phyloP scores from a whole-genome alignment of 2,797 vertebrate genomes.

The Liasis olivaceus region DNA sequence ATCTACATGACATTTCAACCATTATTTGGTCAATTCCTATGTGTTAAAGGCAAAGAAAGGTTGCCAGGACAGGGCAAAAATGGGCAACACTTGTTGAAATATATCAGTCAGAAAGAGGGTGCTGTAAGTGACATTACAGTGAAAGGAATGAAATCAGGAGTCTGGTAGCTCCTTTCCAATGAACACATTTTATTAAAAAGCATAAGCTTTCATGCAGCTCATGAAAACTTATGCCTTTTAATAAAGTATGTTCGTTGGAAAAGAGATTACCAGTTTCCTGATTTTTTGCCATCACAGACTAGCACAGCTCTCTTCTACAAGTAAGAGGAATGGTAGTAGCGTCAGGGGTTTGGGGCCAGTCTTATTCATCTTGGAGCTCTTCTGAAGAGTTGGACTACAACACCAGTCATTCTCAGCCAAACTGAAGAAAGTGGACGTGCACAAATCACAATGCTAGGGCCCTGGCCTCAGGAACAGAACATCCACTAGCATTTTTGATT shows the following conservation, averaged over 20 bases:
- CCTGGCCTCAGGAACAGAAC: not conserved
- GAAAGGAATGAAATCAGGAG: not conserved
- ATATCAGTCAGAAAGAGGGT: not conserved
- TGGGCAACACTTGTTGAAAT: not conserved
- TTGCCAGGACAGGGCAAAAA: not conserved
- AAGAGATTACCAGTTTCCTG: not conserved
- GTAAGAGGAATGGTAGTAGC: not conserved
- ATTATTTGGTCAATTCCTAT: not conserved
- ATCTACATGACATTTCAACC: not conserved
- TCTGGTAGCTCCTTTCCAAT: not conserved
- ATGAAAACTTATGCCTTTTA: not conserved
- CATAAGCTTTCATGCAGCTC: not conserved
- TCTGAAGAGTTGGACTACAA: not conserved
- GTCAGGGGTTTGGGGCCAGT: not conserved
- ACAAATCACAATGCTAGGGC: not conserved
- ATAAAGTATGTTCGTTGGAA: not conserved
- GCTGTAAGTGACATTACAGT: not conserved
- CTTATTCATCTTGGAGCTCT: not conserved
- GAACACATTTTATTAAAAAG: not conserved
- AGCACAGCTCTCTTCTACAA: not conserved
- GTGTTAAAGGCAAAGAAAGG: not conserved
- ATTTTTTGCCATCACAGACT: not conserved
- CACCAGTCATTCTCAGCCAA: not conserved
- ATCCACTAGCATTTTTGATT: not conserved
- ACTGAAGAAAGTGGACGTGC: not conserved